phyloP scores from a whole-genome alignment of 2,113 vertebrate species.

The Poeciliopsis retropinna region DNA sequence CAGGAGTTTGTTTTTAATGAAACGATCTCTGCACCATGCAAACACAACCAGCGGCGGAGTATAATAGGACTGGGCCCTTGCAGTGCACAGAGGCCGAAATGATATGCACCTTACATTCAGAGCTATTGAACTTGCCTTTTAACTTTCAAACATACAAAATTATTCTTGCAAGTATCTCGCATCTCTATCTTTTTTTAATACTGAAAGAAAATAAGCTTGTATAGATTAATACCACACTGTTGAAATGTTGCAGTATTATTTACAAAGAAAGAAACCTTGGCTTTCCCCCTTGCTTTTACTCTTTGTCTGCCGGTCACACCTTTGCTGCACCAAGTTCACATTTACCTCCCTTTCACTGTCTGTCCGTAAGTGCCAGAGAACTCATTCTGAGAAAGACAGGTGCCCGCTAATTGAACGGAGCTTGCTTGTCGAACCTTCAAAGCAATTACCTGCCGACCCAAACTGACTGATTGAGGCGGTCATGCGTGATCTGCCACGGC shows the following conservation, averaged over 20 bases:
- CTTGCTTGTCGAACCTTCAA: slow-evolving; percentile 62
- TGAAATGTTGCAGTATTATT: not conserved
- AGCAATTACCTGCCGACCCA: slow-evolving; percentile 76
- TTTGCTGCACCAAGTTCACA: slow-evolving; percentile 11
- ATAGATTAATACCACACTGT: not conserved
- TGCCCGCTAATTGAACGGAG: slow-evolving; percentile 72
- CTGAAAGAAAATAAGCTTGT: not conserved
- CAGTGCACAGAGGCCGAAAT: no score
- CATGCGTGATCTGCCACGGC: slow-evolving; percentile 53
- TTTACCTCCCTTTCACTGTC: not conserved
- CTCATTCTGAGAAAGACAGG: slow-evolving; percentile 59
- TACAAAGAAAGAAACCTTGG: not conserved
- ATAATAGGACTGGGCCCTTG: no score
- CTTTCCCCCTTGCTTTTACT: not conserved
- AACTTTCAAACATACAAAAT: no score
- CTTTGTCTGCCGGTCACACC: not conserved
- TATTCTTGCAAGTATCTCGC: no score
- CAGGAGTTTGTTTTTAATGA: no score
- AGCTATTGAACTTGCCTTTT: no score
- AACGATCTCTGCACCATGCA: no score
- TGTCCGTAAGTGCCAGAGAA: slow-evolving; percentile 5
- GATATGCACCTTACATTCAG: no score
- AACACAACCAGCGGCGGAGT: no score
- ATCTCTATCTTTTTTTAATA: not conserved
- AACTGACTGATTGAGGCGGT: slow-evolving; percentile 70